These are phyloP conservation scores for Morone saxatilis DNA, from an alignment of 2,113 vertebrate species.

Conservation along the genomic window DNA sequence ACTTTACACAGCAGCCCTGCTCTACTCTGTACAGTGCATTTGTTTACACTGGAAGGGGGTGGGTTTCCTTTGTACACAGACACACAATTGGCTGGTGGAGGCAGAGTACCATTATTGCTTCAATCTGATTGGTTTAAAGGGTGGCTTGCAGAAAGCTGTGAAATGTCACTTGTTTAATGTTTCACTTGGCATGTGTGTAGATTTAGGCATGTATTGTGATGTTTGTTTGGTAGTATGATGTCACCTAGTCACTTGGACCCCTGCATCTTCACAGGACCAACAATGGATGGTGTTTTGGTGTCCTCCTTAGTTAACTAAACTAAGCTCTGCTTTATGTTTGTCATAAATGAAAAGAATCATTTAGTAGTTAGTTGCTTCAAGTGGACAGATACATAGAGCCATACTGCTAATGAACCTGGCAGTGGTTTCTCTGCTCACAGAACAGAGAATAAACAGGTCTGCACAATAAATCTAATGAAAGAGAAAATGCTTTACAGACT, in stretches of 20 bases:
- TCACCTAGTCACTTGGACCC: background rate
- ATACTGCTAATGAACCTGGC: slow-evolving; percentile 1
- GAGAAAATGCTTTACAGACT: background rate
- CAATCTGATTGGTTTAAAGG: background rate
- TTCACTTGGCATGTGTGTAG: background rate
- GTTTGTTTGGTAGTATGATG: background rate
- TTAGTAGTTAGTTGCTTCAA: background rate
- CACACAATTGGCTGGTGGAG: slow-evolving; percentile 10
- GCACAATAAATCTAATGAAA: background rate
- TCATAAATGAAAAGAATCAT: too few relatives aligned
- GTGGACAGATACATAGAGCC: background rate
- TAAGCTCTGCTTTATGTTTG: background rate
- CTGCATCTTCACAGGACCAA: background rate
- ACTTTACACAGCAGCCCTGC: background rate
- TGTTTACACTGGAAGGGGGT: slow-evolving; percentile 9
- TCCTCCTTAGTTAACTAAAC: background rate
- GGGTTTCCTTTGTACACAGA: slow-evolving; percentile 28
- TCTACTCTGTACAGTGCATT: background rate
- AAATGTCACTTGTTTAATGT: background rate
- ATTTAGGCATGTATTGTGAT: background rate
- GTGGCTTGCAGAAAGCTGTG: background rate
- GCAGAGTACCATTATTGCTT: background rate
- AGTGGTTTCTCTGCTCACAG: background rate
- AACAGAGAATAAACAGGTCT: background rate
- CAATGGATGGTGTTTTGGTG: background rate